A percentile compares a stretch with the other conserved stretches of the same genome.
These are phyloP conservation scores for Tokudaia muenninki DNA, from an alignment of 2,797 vertebrate genomes.

Conservation along the genomic window DNA sequence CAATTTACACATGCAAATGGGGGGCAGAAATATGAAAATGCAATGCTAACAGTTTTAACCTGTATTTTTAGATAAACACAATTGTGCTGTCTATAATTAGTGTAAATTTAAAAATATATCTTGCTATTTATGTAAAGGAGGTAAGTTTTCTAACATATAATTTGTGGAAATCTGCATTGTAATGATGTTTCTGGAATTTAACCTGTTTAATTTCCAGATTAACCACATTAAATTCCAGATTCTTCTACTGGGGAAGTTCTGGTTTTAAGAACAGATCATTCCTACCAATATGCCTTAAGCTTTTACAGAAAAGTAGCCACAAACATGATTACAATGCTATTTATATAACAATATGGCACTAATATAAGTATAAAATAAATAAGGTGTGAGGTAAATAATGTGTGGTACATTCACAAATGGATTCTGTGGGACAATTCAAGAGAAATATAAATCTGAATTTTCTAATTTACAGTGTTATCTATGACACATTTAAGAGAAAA, in stretches of 20 bases:
- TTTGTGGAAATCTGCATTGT: slow-evolving; percentile 15
- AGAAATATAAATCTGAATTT: not conserved
- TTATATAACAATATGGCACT: not conserved
- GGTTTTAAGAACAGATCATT: not conserved
- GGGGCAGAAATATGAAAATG: not conserved
- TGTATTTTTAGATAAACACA: slow-evolving; percentile 13
- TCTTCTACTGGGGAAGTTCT: not conserved
- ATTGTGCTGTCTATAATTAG: slow-evolving; percentile 3
- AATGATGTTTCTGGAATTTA: not conserved
- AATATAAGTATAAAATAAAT: not conserved
- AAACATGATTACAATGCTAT: not conserved
- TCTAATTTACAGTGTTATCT: not conserved
- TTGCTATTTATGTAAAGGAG: not conserved
- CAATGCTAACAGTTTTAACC: slow-evolving; percentile 11
- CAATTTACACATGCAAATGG: slow-evolving; percentile 28
- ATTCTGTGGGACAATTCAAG: not conserved
- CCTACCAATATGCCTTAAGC: not conserved
- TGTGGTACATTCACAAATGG: not conserved
- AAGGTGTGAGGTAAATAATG: not conserved
- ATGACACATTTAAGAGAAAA: not conserved
- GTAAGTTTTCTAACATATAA: not conserved
- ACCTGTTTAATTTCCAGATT: not conserved
- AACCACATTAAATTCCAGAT: not conserved
- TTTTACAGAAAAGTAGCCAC: not conserved
- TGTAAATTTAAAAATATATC: not conserved